Evolutionary conservation across 2,797 vertebrate species (phyloP), one percentile per base, ranked within the genome.

Genomic region (Staurois parvus): DNA sequence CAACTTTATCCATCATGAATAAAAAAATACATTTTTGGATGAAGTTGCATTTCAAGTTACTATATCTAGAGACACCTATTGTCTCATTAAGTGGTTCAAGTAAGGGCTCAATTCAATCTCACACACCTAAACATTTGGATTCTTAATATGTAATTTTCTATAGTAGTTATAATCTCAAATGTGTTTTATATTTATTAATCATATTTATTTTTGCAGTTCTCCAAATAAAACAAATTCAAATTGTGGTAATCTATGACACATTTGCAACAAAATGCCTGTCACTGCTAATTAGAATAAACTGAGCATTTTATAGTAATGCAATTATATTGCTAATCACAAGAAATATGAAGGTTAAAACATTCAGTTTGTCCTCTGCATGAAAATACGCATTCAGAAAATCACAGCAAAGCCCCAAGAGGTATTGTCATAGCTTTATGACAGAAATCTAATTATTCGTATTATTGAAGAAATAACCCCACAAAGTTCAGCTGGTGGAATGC

Each of bases 371-470:
- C 26, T 73, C 56, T 69, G 28, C 30, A 52, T 30, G 59, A 56
- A 64, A 15, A 56, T 62, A 52, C 15, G 48, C 52, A 48, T 66
- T 83, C 12, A 78, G 40, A 72, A 74, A 83, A 72, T 26, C 59
- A 83, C 66, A 67, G 32, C 13, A 64, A 83, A 83, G 30, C 74
- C 64, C 85, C 85, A 82, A 72, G 59, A 83, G 80, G 30, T 82
- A 73, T 45, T 83, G 74, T 83, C 56, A 82, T 82, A 64, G 56
- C 26, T 81, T 83, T 77, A 82, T 78, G 80, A 72, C 52, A 72
- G 40, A 79, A 75, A 87, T 79, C 75, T 74, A 83, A 83, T 83
- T 83, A 87, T 79, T 85, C 70, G 32, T 80, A 85, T 56, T 80
- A 80, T 79, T 79, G 69, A 28, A 67, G 11, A 70, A 79, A 82